Conservation (phyloP, 2,888 invertebrate genomes). For the Altica lythri region DNA sequence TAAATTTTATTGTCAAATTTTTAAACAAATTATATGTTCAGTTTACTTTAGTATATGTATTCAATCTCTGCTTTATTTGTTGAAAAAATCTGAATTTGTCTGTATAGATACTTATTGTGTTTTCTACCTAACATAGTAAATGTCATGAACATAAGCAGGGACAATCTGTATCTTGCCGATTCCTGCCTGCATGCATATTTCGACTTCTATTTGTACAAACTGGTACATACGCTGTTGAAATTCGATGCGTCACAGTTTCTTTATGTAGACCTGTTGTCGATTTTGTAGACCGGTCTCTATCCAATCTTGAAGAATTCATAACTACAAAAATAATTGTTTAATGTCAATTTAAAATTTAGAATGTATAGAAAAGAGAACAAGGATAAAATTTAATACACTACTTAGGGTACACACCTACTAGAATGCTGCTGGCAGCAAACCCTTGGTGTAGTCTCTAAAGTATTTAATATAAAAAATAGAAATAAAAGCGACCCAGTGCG, state of each 20-base stretch:
- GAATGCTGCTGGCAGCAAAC: too few species aligned
- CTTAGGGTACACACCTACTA: too few species aligned
- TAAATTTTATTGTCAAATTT: too few species aligned
- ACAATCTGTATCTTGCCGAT: constrained; percentile 49
- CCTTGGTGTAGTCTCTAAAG: too few species aligned
- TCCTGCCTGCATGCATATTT: constrained; percentile 43
- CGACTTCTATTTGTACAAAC: constrained; percentile 51
- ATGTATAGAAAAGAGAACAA: neutral
- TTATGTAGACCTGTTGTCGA: constrained; percentile 32
- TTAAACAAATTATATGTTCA: too few species aligned
- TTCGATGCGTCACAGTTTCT: constrained; percentile 51
- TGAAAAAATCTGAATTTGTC: neutral
- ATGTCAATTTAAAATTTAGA: neutral
- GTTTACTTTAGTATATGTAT: too few species aligned
- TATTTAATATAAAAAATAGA: too few species aligned
- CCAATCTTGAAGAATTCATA: constrained; percentile 38
- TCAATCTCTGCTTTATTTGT: constrained; percentile 14
- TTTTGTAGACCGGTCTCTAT: constrained; percentile 35
- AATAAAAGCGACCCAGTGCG: too few species aligned
- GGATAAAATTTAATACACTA: neutral
- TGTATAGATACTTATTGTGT: constrained; percentile 43
- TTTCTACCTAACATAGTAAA: constrained; percentile 52
- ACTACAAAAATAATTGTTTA: constrained; percentile 36
- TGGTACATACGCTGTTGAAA: constrained; percentile 57
- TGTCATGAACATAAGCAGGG: constrained; percentile 57